Evolutionary conservation across 2,797 vertebrate species (phyloP).

Genomic region (Sebastes nivosus): DNA sequence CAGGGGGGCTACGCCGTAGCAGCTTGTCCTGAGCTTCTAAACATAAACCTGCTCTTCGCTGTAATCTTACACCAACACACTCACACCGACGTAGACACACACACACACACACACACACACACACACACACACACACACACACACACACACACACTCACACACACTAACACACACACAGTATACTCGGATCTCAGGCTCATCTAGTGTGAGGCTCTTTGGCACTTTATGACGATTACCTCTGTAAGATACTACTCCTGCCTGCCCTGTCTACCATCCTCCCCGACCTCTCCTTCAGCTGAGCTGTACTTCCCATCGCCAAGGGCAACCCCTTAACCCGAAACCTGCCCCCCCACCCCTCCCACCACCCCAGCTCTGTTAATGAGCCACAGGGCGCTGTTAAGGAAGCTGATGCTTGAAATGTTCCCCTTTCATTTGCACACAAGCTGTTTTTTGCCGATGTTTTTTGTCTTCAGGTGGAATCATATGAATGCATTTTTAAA

Average conservation of each 20-base stretch:
- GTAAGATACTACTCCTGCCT: constrained; percentile 62
- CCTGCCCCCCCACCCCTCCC: neutral
- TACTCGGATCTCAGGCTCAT: constrained; percentile 71
- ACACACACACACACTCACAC: neutral
- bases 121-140: neutral
- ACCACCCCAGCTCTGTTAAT: constrained; percentile 44
- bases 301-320: constrained; percentile 22
- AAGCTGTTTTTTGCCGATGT: constrained; percentile 40
- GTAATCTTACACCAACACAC: constrained; percentile 31
- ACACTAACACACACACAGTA: neutral
- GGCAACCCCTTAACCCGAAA: constrained; percentile 9
- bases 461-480: constrained; percentile 59
- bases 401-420: constrained; percentile 61
- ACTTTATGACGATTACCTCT: constrained; percentile 81
- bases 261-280: constrained; percentile 8
- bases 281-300: neutral
- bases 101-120: constrained; percentile 3
- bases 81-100: neutral
- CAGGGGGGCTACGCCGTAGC: constrained; percentile 44
- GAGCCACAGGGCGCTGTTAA: constrained; percentile 45
- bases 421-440: constrained; percentile 68
- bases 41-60: constrained; percentile 41
- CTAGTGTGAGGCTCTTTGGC: constrained; percentile 70
- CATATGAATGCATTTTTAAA: constrained; percentile 68
- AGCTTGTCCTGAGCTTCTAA: constrained; percentile 58